Percentiles rank a stretch among this genome's conserved stretches.
These are phyloP conservation scores for Drosophila aldrichi DNA, from an alignment of 2,888 invertebrate genomes.

Conservation along the genomic window DNA sequence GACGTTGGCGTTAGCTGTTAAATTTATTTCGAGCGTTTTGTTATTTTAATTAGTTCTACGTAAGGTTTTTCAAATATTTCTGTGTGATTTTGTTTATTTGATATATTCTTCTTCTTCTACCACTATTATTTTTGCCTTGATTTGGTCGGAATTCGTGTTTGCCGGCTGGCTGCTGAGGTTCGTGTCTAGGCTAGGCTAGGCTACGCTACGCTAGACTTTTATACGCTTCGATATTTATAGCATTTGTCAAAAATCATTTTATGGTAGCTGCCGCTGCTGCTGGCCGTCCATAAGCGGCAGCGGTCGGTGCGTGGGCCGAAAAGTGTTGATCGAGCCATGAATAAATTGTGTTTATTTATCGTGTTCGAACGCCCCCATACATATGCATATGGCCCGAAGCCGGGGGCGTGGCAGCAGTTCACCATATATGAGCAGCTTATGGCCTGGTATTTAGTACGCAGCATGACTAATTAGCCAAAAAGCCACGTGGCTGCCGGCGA, in stretches of 20 bases:
- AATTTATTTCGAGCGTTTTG: conserved; percentile 71
- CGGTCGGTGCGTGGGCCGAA: conserved; percentile 65
- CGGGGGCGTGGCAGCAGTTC: conserved; percentile 13
- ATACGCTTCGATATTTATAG: conserved; percentile 63
- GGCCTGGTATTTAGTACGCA: conserved; percentile 65
- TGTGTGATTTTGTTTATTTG: conserved; percentile 3
- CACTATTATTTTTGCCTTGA: conserved; percentile 31
- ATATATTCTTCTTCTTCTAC: background rate
- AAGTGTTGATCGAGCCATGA: conserved; percentile 72
- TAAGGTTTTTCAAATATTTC: conserved; percentile 25
- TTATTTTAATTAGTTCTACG: conserved; percentile 77
- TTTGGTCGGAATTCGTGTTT: conserved; percentile 28
- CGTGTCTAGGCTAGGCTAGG: conserved; percentile 45
- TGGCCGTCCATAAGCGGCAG: conserved; percentile 26
- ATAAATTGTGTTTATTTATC: conserved; percentile 76
- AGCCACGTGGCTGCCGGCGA: conserved; percentile 51
- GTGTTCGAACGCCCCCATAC: conserved; percentile 59
- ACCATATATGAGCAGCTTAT: conserved; percentile 68
- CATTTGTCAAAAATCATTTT: conserved; percentile 59
- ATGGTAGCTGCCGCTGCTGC: conserved; percentile 41
- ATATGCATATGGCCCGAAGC: conserved; percentile 8
- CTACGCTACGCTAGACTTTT: conserved; percentile 7
- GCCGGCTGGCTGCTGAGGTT: conserved; percentile 36
- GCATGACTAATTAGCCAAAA: conserved; percentile 68
- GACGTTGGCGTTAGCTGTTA: conserved; percentile 37